phyloP scores from a whole-genome alignment of 2,113 vertebrate genomes.

The Leucoraja erinaceus region DNA sequence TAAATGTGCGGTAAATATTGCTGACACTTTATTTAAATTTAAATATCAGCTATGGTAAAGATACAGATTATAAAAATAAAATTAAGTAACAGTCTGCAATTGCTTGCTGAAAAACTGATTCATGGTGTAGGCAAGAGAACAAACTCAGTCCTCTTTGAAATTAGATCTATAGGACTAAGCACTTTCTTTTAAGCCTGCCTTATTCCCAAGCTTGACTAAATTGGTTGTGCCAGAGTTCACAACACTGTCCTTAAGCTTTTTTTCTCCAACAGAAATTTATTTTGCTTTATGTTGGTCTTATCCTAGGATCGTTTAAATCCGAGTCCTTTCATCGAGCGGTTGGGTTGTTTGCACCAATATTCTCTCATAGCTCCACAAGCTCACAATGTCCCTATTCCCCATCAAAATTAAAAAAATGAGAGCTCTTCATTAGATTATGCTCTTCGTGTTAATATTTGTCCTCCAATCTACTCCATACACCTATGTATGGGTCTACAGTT shows the following conservation, averaged over 20 bases:
- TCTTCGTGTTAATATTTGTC: background rate
- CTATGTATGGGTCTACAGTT: background rate
- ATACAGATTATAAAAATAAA: background rate
- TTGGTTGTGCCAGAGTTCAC: background rate
- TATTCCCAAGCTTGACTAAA: background rate
- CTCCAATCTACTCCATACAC: background rate
- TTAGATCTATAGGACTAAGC: background rate
- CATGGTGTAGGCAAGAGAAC: background rate
- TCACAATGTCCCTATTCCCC: background rate
- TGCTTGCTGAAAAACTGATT: background rate
- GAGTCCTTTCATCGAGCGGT: too few relatives aligned
- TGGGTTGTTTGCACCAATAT: too few relatives aligned
- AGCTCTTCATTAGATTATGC: background rate
- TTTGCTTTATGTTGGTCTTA: background rate
- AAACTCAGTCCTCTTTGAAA: background rate
- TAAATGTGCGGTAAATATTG: background rate
- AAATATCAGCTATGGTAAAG: background rate
- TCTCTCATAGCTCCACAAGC: background rate
- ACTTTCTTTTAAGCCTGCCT: background rate
- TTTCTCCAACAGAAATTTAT: background rate
- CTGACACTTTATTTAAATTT: background rate
- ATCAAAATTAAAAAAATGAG: background rate
- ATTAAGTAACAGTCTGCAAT: background rate
- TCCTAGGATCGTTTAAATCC: background rate
- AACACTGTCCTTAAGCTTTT: background rate